A percentile compares a stretch with the other conserved stretches of the same genome.
phyloP scores from a whole-genome alignment of 2,797 vertebrate species.

The Acipenser oxyrinchus region DNA sequence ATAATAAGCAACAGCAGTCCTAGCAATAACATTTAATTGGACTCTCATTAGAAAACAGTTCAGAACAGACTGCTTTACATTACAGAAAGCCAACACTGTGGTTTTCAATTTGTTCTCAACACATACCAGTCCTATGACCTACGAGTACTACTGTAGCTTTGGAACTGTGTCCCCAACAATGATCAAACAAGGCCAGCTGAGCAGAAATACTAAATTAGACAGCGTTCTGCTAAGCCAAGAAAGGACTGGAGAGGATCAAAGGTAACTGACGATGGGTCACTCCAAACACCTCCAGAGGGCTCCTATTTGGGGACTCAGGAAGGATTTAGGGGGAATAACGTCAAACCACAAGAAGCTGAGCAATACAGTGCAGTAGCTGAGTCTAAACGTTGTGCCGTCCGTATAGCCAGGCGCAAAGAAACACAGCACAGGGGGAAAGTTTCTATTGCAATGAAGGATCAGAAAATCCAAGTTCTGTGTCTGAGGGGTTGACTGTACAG shows the following conservation, averaged over 20 bases:
- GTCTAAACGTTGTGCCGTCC: no score
- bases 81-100: neutral
- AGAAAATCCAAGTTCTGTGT: no score
- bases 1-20: conserved; percentile 27
- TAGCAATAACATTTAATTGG: conserved; percentile 25
- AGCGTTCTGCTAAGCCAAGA: neutral
- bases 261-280: neutral
- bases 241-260: neutral
- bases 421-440: no score
- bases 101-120: conserved; percentile 35
- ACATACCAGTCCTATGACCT: conserved; percentile 11
- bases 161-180: neutral
- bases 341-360: neutral
- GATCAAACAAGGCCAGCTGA: neutral
- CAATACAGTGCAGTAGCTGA: no score
- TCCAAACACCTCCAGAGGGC: no score
- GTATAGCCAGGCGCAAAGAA: no score
- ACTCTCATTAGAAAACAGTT: conserved; percentile 21
- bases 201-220: neutral
- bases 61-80: neutral
- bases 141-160: neutral
- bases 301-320: neutral
- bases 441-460: no score
- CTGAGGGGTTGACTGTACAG: no score
- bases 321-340: neutral